A percentile compares a stretch with the other conserved stretches of the same genome.
phyloP scores from a whole-genome alignment of 2,113 vertebrate species.

The Callopanchax toddi region DNA sequence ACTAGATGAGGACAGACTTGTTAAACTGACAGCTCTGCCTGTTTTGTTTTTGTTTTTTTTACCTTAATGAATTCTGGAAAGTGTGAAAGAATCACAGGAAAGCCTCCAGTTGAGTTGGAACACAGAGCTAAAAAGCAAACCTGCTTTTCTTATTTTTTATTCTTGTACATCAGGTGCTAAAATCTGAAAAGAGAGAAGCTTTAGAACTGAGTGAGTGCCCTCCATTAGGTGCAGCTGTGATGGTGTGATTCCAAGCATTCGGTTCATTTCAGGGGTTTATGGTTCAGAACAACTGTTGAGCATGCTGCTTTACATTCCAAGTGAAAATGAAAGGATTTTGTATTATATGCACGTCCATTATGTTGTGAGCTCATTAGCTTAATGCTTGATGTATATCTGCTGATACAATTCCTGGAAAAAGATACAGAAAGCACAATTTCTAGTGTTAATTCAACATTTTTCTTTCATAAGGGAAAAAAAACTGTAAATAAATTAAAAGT shows the following conservation, averaged over 20 bases:
- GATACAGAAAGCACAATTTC: too few species aligned
- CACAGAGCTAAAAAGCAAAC: constrained; percentile 31
- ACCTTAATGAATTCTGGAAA: too few species aligned
- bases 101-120: constrained; percentile 21
- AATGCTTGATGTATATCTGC: too few species aligned
- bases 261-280: constrained; percentile 5
- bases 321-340: neutral
- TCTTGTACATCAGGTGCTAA: neutral
- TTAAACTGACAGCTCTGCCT: constrained; percentile 49
- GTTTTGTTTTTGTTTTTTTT: too few species aligned
- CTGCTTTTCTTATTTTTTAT: neutral
- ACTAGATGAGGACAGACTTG: constrained; percentile 42
- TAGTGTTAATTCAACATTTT: too few species aligned
- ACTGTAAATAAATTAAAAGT: too few species aligned
- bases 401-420: too few species aligned
- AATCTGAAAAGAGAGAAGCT: neutral
- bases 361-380: neutral
- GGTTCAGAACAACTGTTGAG: too few species aligned
- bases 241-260: neutral
- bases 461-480: too few species aligned
- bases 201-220: neutral
- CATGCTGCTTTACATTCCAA: too few species aligned
- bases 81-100: constrained; percentile 20
- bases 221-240: neutral
- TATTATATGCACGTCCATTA: neutral